A percentile compares a stretch with the other conserved stretches of the same genome.
Evolutionary conservation across 2,113 vertebrate genomes (phyloP).

Genomic region (Vimba vimba): DNA sequence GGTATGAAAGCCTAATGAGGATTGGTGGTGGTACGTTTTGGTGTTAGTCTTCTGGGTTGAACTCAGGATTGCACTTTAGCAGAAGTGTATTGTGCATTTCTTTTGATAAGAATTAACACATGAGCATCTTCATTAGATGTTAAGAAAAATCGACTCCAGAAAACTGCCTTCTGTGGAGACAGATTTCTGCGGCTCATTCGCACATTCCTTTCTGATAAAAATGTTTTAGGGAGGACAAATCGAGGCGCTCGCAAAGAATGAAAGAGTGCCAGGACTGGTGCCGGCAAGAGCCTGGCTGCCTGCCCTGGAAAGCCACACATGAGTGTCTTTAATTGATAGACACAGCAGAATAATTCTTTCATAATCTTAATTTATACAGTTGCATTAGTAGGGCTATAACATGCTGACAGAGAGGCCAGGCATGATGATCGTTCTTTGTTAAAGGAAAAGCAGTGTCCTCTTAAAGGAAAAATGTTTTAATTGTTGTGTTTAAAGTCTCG

Average conservation of each 20-base stretch:
- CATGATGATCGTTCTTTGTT: conserved; percentile 55
- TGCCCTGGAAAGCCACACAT: conserved; percentile 88
- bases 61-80: background rate
- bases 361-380: conserved; percentile 76
- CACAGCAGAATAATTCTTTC: conserved; percentile 89
- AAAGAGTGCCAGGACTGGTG: conserved; percentile 84
- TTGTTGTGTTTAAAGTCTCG: conserved; percentile 59
- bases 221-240: conserved; percentile 78
- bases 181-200: conserved; percentile 67
- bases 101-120: background rate
- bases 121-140: background rate
- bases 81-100: background rate
- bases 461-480: conserved; percentile 57
- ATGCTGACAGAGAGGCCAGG: conserved; percentile 67
- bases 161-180: conserved; percentile 59
- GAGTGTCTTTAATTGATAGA: conserved; percentile 88
- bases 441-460: conserved; percentile 52
- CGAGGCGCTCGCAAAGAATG: conserved; percentile 82
- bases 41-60: background rate
- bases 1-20: conserved; percentile 34
- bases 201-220: conserved; percentile 80
- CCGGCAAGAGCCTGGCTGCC: conserved; percentile 84
- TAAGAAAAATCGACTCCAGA: background rate
- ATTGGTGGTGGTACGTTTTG: background rate
- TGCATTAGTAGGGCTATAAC: conserved; percentile 67